Evolutionary conservation across 2,888 invertebrate genomes (phyloP).

Genomic region (Lamproptera curius): DNA sequence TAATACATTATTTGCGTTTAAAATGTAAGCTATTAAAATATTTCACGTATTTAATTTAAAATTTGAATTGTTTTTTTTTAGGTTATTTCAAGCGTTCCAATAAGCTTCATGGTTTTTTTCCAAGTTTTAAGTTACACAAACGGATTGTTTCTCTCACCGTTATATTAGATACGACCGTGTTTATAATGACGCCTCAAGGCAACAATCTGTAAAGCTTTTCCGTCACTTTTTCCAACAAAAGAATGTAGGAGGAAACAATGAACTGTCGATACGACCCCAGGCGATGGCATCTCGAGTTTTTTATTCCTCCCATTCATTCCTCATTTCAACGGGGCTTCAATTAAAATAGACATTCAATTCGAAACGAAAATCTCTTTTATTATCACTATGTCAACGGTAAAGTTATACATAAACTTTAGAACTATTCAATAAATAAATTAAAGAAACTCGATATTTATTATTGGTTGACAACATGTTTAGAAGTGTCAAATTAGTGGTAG

Average conservation of each 20-base stretch:
- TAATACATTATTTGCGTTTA: no score
- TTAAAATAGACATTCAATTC: slow-evolving; percentile 2
- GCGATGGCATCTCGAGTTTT: not conserved
- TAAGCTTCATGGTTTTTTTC: no score
- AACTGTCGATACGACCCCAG: not conserved
- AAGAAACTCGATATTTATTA: not conserved
- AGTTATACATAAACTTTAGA: slow-evolving; percentile 6
- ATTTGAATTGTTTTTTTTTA: no score
- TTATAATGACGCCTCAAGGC: not conserved
- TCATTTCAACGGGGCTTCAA: not conserved
- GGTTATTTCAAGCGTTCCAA: no score
- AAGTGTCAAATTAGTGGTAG: not conserved
- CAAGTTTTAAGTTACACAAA: not conserved
- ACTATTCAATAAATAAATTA: not conserved
- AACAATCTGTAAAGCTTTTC: slow-evolving; percentile 5
- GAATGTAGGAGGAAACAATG: slow-evolving; percentile 1
- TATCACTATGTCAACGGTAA: slow-evolving; percentile 16
- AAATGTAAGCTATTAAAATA: no score
- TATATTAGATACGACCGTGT: no score
- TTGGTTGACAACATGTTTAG: not conserved
- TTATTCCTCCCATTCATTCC: not conserved
- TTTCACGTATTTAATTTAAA: no score
- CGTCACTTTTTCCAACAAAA: slow-evolving; percentile 1
- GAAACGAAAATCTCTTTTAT: slow-evolving; percentile 12
- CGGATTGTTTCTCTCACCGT: not conserved